phyloP scores from a whole-genome alignment of 2,113 vertebrate genomes.

The Tiliqua scincoides region DNA sequence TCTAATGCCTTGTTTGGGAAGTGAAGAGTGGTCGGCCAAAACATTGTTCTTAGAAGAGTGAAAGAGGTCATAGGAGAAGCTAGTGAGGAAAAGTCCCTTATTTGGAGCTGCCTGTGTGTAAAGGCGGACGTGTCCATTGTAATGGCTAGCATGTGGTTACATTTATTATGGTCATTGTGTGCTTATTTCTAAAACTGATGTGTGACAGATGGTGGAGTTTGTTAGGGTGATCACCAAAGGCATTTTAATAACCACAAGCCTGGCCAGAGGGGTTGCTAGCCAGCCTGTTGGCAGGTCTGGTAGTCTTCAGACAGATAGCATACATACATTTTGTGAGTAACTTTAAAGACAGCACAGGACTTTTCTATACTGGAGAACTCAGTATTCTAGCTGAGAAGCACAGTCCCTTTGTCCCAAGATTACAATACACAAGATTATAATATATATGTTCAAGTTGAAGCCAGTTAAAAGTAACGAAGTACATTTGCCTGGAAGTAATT shows the following conservation, averaged over 20 bases:
- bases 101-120: neutral
- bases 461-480: neutral
- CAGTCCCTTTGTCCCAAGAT: neutral
- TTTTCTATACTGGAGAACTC: neutral
- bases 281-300: neutral
- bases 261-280: constrained; percentile 37
- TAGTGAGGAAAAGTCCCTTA: neutral
- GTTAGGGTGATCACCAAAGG: neutral
- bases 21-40: neutral
- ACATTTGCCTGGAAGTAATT: no score
- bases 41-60: constrained; percentile 3
- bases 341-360: neutral
- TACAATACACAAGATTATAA: neutral
- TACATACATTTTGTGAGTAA: constrained; percentile 39
- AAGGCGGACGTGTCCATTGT: neutral
- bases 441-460: neutral
- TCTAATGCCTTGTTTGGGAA: constrained; percentile 1
- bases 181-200: constrained; percentile 6
- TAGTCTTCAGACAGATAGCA: constrained; percentile 40
- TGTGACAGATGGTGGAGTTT: constrained; percentile 1
- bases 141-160: neutral
- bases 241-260: neutral
- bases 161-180: neutral
- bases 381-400: neutral
- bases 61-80: neutral